Evolutionary conservation across 2,797 vertebrate genomes (phyloP), one percentile per base, ranked within the genome.

Genomic region (Spondyliosoma cantharus): DNA sequence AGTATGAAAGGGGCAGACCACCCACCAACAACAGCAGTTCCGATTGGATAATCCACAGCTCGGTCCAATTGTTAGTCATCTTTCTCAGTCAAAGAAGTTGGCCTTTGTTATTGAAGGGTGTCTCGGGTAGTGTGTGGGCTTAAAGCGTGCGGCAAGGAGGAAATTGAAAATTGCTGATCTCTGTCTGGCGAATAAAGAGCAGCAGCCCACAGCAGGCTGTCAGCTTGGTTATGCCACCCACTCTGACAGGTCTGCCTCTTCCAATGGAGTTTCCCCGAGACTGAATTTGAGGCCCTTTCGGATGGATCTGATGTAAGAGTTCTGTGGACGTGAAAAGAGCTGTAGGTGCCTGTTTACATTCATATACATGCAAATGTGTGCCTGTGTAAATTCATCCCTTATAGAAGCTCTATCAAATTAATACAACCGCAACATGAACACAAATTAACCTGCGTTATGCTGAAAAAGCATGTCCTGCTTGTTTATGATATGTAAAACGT

Each of bases 161-260:
- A 89, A 89, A 92, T 88, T 90, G 86, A 85, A 90, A 88, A 91
- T 86, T 81, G 87, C 86, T 90, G 88, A 91, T 89, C 82, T 88
- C 81, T 89, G 88, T 74, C 74, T 90, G 83, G 74, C 32, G 78
- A 89, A 88, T 84, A 83, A 87, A 87, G 81, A 89, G 89, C 83
- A 86, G 87, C 84, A 87, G 78, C 87, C 89, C 90, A 78, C 91
- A 90, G 85, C 78, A 37, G 83, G 75, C 90, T 86, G 86, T 87
- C 86, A 83, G 80, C 76, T 74, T 45, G 81, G 80, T 85, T 79
- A 74, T 85, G 84, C 90, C 92, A 90, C 91, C 90, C 91, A 92
- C 91, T 78, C 85, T 86, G 89, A 89, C 82, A 80, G 82, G 80
- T 68, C 78, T 74, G 83, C 79, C 73, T 87, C 84, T 71, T 72